A percentile compares a stretch with the other conserved stretches of the same genome.
phyloP scores from a whole-genome alignment of 1,140 invertebrate species.

The Patella vulgata region DNA sequence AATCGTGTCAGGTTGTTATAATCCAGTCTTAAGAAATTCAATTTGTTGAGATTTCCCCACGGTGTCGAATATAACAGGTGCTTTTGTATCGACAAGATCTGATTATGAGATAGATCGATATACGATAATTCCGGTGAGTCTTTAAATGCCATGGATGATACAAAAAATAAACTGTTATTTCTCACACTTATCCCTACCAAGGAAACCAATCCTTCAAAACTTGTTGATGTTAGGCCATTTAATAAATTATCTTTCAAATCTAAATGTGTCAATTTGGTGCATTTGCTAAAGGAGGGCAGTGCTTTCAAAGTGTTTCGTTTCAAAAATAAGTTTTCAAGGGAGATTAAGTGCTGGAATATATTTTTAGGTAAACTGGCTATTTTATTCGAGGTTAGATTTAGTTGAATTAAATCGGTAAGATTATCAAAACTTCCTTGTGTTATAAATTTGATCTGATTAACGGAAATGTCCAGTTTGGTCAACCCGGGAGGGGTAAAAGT shows the following conservation, averaged over 20 bases:
- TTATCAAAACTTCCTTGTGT: background rate
- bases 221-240: background rate
- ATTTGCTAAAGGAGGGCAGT: slow-evolving; percentile 8
- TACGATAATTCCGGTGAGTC: background rate
- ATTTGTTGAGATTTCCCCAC: background rate
- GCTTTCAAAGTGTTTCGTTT: slow-evolving; percentile 7
- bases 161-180: slow-evolving; percentile 11
- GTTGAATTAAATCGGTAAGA: background rate
- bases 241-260: slow-evolving; percentile 32
- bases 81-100: background rate
- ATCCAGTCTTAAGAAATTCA: background rate
- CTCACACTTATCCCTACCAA: slow-evolving; percentile 16
- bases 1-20: background rate
- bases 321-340: slow-evolving; percentile 20
- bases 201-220: slow-evolving; percentile 9
- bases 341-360: background rate
- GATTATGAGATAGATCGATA: slow-evolving; percentile 15
- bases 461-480: too few relatives aligned
- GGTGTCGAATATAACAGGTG: background rate
- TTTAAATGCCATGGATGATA: slow-evolving; percentile 11
- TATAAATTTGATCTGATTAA: too few relatives aligned
- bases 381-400: slow-evolving; percentile 6
- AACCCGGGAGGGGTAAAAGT: too few relatives aligned
- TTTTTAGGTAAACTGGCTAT: background rate
- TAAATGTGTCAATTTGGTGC: slow-evolving; percentile 7